Evolutionary conservation across 2,888 invertebrate genomes (phyloP).

Genomic region (Ecliptopera silaceata): DNA sequence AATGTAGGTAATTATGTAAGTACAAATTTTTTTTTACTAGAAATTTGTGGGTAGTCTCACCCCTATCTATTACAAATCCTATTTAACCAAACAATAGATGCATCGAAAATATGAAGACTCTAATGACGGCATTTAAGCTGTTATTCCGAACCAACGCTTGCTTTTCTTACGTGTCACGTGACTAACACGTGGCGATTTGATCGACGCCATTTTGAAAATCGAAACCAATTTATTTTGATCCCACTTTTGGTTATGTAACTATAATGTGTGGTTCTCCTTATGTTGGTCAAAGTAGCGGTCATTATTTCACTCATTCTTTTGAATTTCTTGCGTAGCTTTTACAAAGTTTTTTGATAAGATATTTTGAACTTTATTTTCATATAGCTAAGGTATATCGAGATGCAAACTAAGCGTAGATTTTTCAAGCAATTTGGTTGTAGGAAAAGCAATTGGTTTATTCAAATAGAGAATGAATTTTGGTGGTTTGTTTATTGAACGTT

Average conservation of each 20-base stretch:
- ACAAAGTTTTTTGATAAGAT: conserved; percentile 15
- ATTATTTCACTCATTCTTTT: conserved; percentile 73
- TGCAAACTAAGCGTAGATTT: conserved; percentile 18
- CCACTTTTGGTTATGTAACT: not conserved
- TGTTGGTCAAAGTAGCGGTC: conserved; percentile 53
- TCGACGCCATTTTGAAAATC: conserved; percentile 63
- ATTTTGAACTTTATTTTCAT: conserved; percentile 31
- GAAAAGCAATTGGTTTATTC: conserved; percentile 52
- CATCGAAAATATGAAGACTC: conserved; percentile 63
- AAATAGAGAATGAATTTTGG: conserved; percentile 41
- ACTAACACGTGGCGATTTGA: conserved; percentile 61
- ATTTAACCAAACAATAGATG: conserved; percentile 61
- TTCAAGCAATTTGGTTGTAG: conserved; percentile 53
- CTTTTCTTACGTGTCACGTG: conserved; percentile 73
- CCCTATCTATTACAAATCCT: conserved; percentile 74
- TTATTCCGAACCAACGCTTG: conserved; percentile 76
- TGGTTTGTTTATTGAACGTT: conserved; percentile 57
- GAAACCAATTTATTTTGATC: conserved; percentile 44
- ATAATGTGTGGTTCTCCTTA: conserved; percentile 18
- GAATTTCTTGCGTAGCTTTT: conserved; percentile 45
- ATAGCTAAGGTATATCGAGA: not conserved
- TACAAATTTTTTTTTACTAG: conserved; percentile 36
- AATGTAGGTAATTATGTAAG: conserved; percentile 6
- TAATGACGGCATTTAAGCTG: conserved; percentile 77
- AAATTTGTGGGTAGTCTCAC: conserved; percentile 40